phyloP scores from a whole-genome alignment of 2,113 vertebrate genomes.

The Eubucco bourcierii region DNA sequence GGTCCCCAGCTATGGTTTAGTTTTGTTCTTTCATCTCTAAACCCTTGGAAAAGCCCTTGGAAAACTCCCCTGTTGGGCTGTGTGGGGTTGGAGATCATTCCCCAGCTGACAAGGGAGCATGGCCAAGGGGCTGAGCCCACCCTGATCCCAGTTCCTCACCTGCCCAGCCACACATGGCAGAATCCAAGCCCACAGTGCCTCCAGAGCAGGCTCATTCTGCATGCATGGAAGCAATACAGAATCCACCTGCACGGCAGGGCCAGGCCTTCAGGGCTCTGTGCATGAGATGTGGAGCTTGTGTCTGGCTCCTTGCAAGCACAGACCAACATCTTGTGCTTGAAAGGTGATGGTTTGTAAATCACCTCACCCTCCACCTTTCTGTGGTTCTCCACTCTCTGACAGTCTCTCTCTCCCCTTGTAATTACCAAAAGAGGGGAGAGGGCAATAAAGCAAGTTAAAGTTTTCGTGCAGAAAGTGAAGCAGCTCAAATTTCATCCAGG shows the following conservation, averaged over 20 bases:
- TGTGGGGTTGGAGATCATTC: background rate
- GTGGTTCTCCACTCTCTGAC: background rate
- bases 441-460: background rate
- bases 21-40: background rate
- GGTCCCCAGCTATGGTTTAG: accelerated
- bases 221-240: background rate
- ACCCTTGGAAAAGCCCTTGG: background rate
- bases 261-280: background rate
- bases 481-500: slow-evolving; percentile 23
- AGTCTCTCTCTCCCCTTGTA: background rate
- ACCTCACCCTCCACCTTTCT: background rate
- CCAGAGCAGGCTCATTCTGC: background rate
- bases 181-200: background rate
- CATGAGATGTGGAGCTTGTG: background rate
- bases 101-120: accelerated
- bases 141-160: background rate
- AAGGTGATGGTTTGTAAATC: background rate
- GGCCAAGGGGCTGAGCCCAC: background rate
- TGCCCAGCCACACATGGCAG: background rate
- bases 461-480: slow-evolving; percentile 35
- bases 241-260: accelerated
- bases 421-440: background rate
- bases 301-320: background rate
- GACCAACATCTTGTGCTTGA: background rate
- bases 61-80: background rate